These are phyloP conservation scores for Atethmia centrago DNA, from an alignment of 2,888 invertebrate genomes.

Conservation along the genomic window DNA sequence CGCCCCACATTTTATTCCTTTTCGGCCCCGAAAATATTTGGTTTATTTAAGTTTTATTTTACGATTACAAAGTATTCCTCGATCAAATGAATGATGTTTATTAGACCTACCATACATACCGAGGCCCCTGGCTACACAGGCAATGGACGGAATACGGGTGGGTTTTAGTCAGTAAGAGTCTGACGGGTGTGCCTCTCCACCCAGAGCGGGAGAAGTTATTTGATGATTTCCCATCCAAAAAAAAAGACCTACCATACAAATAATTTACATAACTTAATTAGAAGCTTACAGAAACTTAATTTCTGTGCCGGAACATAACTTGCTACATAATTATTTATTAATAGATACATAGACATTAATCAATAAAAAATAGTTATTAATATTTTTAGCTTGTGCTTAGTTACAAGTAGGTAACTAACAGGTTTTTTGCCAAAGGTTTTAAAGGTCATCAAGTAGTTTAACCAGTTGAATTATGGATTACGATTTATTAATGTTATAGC, in stretches of 20 bases:
- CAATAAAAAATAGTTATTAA: too few relatives aligned
- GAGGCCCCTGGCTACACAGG: too few relatives aligned
- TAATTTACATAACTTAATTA: conserved; percentile 7
- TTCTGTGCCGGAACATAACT: conserved; percentile 12
- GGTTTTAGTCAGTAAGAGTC: too few relatives aligned
- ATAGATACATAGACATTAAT: not conserved
- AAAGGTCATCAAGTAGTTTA: not conserved
- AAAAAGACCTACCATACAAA: not conserved
- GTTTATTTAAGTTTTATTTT: not conserved
- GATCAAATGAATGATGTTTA: not conserved
- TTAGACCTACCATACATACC: too few relatives aligned
- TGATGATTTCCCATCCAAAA: too few relatives aligned
- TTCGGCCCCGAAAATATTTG: not conserved
- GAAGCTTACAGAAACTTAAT: too few relatives aligned
- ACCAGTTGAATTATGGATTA: not conserved
- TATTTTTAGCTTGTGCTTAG: too few relatives aligned
- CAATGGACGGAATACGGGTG: too few relatives aligned
- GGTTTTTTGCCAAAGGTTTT: not conserved
- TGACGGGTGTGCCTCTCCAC: too few relatives aligned
- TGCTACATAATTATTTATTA: not conserved
- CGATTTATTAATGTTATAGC: not conserved
- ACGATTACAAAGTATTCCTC: not conserved
- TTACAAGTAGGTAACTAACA: not conserved
- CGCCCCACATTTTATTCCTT: not conserved
- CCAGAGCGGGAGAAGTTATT: too few relatives aligned